Percentiles rank a stretch among this genome's conserved stretches.
Evolutionary conservation across 2,888 invertebrate genomes (phyloP).

Genomic region (Linnaemya vulpina): DNA sequence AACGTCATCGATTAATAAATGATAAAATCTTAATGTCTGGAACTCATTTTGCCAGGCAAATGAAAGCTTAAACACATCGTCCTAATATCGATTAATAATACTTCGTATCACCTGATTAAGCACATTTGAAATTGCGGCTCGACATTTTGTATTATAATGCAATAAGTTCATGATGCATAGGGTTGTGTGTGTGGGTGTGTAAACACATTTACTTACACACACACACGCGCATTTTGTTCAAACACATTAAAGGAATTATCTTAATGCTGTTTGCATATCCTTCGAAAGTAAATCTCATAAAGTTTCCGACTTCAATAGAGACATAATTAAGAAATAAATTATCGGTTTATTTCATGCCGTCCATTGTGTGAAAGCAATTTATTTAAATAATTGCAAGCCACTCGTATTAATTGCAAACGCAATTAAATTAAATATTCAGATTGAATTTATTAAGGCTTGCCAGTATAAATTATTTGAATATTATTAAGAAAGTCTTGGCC

Average conservation of each 20-base stretch:
- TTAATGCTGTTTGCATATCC: not conserved
- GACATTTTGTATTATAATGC: not conserved
- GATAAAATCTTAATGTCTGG: not conserved
- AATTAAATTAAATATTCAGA: slow-evolving; percentile 2
- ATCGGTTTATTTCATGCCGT: slow-evolving; percentile 12
- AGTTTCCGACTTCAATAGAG: not conserved
- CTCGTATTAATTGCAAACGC: not conserved
- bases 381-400: slow-evolving; percentile 25
- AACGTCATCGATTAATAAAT: slow-evolving; percentile 2
- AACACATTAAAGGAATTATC: not conserved
- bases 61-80: not conserved
- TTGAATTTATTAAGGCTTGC: not conserved
- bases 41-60: not conserved
- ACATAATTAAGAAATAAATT: slow-evolving; percentile 37
- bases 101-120: not conserved
- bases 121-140: not conserved
- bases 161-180: not conserved
- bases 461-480: not conserved
- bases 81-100: not conserved
- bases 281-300: slow-evolving; percentile 5
- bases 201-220: not conserved
- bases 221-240: not conserved
- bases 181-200: not conserved
- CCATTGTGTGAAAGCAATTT: not conserved
- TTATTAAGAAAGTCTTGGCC: not conserved